Evolutionary conservation across 2,888 invertebrate species (phyloP).

Genomic region (Xanthia togata): DNA sequence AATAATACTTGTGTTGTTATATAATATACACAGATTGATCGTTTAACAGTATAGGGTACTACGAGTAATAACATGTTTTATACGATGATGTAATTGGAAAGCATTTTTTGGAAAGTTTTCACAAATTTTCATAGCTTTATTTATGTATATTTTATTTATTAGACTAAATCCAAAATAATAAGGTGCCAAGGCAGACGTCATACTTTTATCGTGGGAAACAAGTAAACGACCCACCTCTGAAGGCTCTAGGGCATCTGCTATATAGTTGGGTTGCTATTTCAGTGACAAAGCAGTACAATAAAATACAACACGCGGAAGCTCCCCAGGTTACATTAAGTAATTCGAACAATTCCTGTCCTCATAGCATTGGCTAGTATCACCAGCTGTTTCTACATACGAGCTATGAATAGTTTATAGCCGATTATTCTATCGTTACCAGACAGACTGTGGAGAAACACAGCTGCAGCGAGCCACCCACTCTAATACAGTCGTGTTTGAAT

Average conservation of each 20-base stretch:
- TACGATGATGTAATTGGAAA: no score
- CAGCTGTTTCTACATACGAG: slow-evolving; percentile 59
- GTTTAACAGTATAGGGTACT: no score
- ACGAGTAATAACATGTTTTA: no score
- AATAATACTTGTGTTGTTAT: no score
- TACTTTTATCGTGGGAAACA: no score
- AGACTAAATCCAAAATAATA: not conserved
- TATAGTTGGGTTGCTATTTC: not conserved
- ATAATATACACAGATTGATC: no score
- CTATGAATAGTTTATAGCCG: slow-evolving; percentile 66
- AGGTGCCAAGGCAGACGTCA: no score
- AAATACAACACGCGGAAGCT: slow-evolving; percentile 15
- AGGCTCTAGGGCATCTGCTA: no score
- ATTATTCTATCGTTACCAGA: slow-evolving; percentile 62
- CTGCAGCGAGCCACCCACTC: slow-evolving; percentile 43
- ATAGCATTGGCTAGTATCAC: slow-evolving; percentile 35
- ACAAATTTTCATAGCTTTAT: no score
- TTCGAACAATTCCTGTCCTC: slow-evolving; percentile 37
- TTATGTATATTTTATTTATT: not conserved
- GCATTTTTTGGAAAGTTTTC: no score
- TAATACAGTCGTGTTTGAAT: slow-evolving; percentile 33
- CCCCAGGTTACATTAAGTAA: slow-evolving; percentile 19
- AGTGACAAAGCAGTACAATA: not conserved
- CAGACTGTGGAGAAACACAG: slow-evolving; percentile 49
- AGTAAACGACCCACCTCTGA: no score